Base-by-base conservation (phyloP, 2,113 vertebrate species). In the Tychaedon coryphoeus region DNA sequence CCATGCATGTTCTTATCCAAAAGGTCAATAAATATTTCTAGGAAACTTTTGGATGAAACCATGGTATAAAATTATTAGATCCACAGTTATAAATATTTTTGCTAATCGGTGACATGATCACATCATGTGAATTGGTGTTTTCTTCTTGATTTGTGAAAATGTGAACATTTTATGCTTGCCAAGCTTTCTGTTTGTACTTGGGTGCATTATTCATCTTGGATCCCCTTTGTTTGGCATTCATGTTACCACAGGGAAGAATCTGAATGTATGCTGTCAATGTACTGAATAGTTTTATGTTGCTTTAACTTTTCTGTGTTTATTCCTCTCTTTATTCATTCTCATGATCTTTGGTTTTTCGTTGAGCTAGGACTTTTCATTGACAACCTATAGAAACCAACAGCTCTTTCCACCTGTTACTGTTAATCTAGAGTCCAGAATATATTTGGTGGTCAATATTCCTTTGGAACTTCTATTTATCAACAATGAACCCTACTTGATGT, bases 91-190 rank as follows among this genome's bases (percentile, higher is more conserved):
- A 45, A 66, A 73, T 12, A 23, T 25, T 62, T 80, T 40, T 60
- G 5, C 38, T 88, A 10, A 24, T 54, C 0, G 0, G 2, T 7
- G 2, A 43, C 54, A 3, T 61, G 24, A 50, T 65, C 22, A 31
- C 7, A 28, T 54, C 4, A 13, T 10, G 3, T 54, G 14, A 71
- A 75, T 64, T 56, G 24, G 13, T 56, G 5, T 47, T 13, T 43
- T 57, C 14, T 74, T 90, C 26, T 11, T 78, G 10, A 51, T 42
- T 20, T 80, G 12, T 81, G 65, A 70, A 81, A 66, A 92, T 42
- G 8, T 28, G 25, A 82, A 48, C 34, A 51, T 5, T 54, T 15
- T 33, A 29, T 6, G 5, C 4, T 84, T 77, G 23, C 48, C 36
- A 77, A 10, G 7, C 1, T 69, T 67, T 80, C 31, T 72, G 13